Evolutionary conservation across 2,888 invertebrate genomes (phyloP), one percentile per base, ranked within the genome.

Genomic region (Mesochorus sp.): DNA sequence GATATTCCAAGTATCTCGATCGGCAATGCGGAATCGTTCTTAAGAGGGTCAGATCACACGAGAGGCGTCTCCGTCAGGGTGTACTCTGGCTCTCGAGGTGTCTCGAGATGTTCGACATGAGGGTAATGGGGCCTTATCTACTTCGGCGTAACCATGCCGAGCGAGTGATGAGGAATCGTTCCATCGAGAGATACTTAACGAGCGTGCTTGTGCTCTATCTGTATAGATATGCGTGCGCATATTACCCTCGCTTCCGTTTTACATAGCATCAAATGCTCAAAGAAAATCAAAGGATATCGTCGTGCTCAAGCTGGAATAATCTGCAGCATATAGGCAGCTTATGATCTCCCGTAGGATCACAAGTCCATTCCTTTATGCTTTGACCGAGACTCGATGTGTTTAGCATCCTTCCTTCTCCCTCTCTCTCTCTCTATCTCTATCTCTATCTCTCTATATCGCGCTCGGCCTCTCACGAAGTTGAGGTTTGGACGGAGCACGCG

Each of bases 151-250:
- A 79, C 51, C 70, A 42, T 77, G 80, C 74, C 76, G 74, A 66
- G 72, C 53, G 70, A 81, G 81, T 78, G 78, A 85, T 80, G 85
- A 84, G 81, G 79, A 80, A 85, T 80, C 70, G 73, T 80, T 82
- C 79, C 79, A 66, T 80, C 62, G 79, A 83, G 78, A 51, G 79
- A 80, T 71, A 61, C 79, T 83, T 76, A 73, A 70, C 67, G 73
- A 55, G 42, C 61, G n/a, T n/a, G 68, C 14, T 42, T 57, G 21
- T 59, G 51, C 55, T 57, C 44, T 19, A 44, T 17, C 14, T 44
- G 34, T 64, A 28, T 64, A 6, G 37, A 39, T 49, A 49, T 57
- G n/a, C 47, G 19, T n/a, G 8, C 10, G 34, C n/a, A 66, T 66
- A 66, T 47, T 10, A 10, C 10, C 10, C 10, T 21, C 19, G 10